A percentile compares a stretch with the other conserved stretches of the same genome.
These are phyloP conservation scores for Schizotus pectinicornis DNA, from an alignment of 2,888 invertebrate genomes.

Conservation along the genomic window DNA sequence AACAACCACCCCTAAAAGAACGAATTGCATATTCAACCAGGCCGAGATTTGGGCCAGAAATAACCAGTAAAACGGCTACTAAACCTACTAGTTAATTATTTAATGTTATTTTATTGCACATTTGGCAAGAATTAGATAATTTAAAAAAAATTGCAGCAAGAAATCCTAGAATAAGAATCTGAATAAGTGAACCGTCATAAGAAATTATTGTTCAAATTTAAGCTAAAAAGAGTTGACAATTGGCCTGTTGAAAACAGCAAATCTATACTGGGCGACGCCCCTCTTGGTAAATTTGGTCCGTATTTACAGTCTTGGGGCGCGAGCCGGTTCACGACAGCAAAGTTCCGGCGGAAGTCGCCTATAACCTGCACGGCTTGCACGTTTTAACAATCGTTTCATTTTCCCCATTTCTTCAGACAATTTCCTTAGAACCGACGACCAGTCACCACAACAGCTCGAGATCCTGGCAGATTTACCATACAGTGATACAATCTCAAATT, in stretches of 20 bases:
- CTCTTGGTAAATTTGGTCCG: background rate
- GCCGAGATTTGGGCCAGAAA: too few species aligned
- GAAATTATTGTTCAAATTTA: too few species aligned
- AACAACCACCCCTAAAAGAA: too few species aligned
- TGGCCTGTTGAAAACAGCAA: background rate
- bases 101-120: too few species aligned
- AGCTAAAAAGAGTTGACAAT: too few species aligned
- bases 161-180: too few species aligned
- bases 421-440: background rate
- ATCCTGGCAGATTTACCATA: background rate
- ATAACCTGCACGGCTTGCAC: constrained; percentile 10
- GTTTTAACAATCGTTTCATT: constrained; percentile 7
- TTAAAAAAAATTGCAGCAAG: too few species aligned
- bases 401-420: background rate
- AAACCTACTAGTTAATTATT: too few species aligned
- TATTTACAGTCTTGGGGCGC: background rate
- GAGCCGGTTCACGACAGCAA: constrained; percentile 15
- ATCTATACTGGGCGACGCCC: background rate
- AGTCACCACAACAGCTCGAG: background rate
- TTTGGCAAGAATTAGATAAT: too few species aligned
- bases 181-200: too few species aligned
- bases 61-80: too few species aligned
- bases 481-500: background rate
- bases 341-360: constrained; percentile 30
- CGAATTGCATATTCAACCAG: too few species aligned